Conservation (phyloP, 2,113 vertebrate species). For the Mobula birostris region DNA sequence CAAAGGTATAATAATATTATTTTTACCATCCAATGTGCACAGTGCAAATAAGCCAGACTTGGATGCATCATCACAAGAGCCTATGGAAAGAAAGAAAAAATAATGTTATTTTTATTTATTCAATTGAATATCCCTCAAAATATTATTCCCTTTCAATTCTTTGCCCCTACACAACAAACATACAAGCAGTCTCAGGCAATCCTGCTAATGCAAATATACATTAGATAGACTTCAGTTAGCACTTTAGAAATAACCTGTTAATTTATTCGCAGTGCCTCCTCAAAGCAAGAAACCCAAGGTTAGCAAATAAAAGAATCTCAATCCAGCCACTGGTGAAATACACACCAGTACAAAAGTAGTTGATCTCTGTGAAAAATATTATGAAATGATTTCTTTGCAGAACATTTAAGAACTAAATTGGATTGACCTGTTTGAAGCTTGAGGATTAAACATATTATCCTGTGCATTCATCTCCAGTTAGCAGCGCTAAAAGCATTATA, state of each 20-base stretch:
- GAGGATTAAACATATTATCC: not conserved
- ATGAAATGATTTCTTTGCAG: not conserved
- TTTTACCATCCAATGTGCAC: slow-evolving; percentile 91
- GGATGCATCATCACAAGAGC: not conserved
- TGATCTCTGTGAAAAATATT: not conserved
- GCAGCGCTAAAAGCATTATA: too few species aligned
- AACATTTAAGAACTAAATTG: not conserved
- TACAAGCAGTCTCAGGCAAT: not conserved
- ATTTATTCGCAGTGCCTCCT: not conserved
- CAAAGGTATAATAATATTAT: too few species aligned
- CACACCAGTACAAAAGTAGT: not conserved
- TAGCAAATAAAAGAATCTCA: not conserved
- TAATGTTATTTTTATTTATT: not conserved
- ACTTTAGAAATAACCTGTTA: not conserved
- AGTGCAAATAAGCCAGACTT: slow-evolving; percentile 84
- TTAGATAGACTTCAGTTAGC: not conserved
- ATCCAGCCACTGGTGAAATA: not conserved
- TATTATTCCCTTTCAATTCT: not conserved
- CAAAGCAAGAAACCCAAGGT: not conserved
- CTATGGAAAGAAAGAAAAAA: not conserved
- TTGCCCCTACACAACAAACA: not conserved
- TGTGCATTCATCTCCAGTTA: too few species aligned
- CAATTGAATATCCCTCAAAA: not conserved
- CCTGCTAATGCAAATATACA: not conserved
- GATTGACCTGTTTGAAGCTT: not conserved